Base-by-base conservation (phyloP, 1,140 invertebrate genomes). In the Nasonia vitripennis region DNA sequence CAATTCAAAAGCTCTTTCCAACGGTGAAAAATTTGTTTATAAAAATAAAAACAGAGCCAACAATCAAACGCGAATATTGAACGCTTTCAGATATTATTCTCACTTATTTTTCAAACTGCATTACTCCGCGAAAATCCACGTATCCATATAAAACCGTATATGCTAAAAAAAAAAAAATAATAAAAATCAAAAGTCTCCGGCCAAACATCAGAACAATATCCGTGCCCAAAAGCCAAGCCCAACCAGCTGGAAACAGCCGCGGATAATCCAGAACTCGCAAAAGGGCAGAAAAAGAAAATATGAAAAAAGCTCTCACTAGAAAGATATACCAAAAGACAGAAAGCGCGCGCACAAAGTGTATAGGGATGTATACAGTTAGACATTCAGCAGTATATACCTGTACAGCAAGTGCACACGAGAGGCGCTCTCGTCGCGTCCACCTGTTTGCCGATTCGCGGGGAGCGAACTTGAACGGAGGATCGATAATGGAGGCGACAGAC, bases 401-500 rank as follows among this genome's bases (percentile, higher is more conserved):
- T n/a, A 17, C 17, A 4, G 55, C 27, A 27, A 17, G 55, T 62
- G 20, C 17, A 34, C 70, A n/a, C 23, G 31, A 31, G 70, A 17
- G 70, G 73, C 73, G 73, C 73, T 74, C 17, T 41, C 45, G 37
- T 48, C 75, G 55, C 68, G 51, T 78, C 78, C 78, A 80, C 78
- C 78, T 80, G 78, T 80, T 80, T 80, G 78, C 78, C 78, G 41
- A 62, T 55, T 20, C 34, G 10, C 34, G 10, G 70, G 11, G 14
- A 12, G 77, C 77, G 48, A 78, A 78, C 77, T 78, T 78, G 51
- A 78, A 78, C 27, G 17, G 31, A 78, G 41, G 77, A 78, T 78
- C 77, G 77, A 78, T 78, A 78, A 51, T 51, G 9, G 45, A 78
- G 6, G 41, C 45, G 75, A 48, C 23, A 27, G 27, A 75, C 37